Conservation (phyloP, 2,113 vertebrate species). For the Hiodon alosoides region DNA sequence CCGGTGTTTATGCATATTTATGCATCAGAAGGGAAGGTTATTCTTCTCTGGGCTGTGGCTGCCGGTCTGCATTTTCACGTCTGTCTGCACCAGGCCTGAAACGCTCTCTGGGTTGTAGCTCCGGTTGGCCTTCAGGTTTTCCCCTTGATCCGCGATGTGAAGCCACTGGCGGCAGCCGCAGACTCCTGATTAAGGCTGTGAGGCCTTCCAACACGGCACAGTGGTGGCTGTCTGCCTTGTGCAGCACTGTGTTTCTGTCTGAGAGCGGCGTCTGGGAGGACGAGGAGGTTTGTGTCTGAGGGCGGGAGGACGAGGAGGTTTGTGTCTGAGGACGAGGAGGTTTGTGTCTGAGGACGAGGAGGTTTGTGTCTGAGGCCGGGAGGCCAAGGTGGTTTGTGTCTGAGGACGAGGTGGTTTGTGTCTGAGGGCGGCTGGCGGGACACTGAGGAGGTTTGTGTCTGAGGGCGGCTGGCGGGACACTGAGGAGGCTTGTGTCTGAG, state of each 20-base stretch:
- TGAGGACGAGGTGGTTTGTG: no score
- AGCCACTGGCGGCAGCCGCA: background rate
- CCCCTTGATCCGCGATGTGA: no score
- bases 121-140: no score
- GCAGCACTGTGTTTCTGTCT: constrained; percentile 26
- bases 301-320: constrained; percentile 12
- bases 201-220: constrained; percentile 27
- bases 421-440: no score
- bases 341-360: background rate
- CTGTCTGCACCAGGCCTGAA: no score
- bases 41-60: no score
- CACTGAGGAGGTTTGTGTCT: constrained; percentile 28
- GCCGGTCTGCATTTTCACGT: no score
- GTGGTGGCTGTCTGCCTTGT: constrained; percentile 23
- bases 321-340: background rate
- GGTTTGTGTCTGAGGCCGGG: background rate
- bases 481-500: constrained; percentile 13
- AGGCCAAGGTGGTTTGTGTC: background rate
- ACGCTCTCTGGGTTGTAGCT: no score
- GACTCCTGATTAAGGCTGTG: constrained; percentile 11
- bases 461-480: background rate
- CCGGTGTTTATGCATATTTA: no score
- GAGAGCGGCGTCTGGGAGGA: background rate
- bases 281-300: constrained; percentile 13
- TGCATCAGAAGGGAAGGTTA: no score